These are phyloP conservation scores for Parauchenoglanis ngamensis DNA, from an alignment of 2,797 vertebrate genomes.

Conservation along the genomic window DNA sequence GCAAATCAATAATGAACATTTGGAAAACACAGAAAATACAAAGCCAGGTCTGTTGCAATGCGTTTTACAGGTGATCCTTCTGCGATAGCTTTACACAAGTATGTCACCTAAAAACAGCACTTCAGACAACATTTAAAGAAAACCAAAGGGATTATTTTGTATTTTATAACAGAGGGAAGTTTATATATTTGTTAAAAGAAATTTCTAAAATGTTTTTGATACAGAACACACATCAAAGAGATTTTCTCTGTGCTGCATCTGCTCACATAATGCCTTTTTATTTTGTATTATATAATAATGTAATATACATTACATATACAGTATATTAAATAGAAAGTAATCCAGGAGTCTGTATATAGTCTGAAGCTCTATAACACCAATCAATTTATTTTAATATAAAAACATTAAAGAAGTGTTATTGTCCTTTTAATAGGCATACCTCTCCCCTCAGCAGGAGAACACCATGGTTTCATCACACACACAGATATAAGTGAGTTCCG, in stretches of 20 bases:
- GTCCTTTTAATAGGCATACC: background rate
- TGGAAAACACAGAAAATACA: background rate
- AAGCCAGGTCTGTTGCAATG: constrained; percentile 24
- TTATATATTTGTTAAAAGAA: background rate
- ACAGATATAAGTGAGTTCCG: constrained; percentile 42
- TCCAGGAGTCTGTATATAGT: too few relatives aligned
- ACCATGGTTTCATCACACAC: constrained; percentile 27
- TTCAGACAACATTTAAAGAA: background rate
- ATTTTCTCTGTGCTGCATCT: background rate
- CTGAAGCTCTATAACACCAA: background rate
- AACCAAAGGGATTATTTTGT: background rate
- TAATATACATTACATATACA: background rate
- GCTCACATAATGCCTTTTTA: background rate
- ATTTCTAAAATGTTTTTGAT: background rate
- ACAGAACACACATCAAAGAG: background rate
- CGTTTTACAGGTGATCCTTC: constrained; percentile 50
- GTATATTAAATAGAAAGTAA: background rate
- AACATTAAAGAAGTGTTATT: background rate
- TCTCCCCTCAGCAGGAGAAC: constrained; percentile 43
- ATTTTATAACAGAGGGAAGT: background rate
- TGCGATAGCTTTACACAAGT: constrained; percentile 48
- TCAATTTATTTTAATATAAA: background rate
- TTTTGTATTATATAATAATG: background rate
- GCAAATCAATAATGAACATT: background rate
- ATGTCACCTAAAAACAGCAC: constrained; percentile 9